Percentiles rank a stretch among this genome's conserved stretches.
Conservation (phyloP, 2,113 vertebrate genomes). For the Vireo altiloquus region DNA sequence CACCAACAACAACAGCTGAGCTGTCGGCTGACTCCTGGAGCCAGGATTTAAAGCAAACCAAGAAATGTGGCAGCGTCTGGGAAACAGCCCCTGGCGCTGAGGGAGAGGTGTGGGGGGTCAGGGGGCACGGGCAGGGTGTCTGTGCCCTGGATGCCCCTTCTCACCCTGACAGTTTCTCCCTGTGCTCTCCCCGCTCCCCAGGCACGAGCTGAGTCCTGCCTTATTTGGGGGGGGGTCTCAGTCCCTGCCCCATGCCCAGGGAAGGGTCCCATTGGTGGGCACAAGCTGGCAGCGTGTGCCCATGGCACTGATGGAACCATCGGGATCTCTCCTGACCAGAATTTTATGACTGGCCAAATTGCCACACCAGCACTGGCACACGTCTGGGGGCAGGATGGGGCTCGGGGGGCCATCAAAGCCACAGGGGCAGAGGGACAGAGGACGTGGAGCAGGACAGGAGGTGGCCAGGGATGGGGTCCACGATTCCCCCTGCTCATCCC, state of each 20-base stretch:
- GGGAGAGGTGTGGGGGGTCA: neutral
- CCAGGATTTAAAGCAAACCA: neutral
- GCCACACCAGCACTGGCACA: neutral
- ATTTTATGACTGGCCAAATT: neutral
- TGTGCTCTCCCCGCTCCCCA: neutral
- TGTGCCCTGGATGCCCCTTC: neutral
- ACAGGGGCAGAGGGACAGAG: accelerated
- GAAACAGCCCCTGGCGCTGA: accelerated
- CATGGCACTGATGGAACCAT: neutral
- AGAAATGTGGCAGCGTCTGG: neutral
- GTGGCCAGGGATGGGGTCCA: accelerated
- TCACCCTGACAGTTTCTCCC: neutral
- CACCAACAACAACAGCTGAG: neutral
- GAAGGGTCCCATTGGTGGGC: neutral
- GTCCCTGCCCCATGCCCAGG: accelerated
- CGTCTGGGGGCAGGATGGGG: neutral
- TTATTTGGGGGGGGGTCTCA: neutral
- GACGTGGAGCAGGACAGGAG: neutral
- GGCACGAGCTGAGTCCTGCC: neutral
- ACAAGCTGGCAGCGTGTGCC: accelerated
- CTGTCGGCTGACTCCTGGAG: conserved; percentile 14
- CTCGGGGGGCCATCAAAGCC: accelerated
- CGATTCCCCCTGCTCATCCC: accelerated
- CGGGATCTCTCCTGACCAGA: neutral
- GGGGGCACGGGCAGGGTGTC: neutral